Evolutionary conservation across 2,888 invertebrate species (phyloP), one percentile per base, ranked within the genome.

Genomic region (Pyrrhosoma nymphula): DNA sequence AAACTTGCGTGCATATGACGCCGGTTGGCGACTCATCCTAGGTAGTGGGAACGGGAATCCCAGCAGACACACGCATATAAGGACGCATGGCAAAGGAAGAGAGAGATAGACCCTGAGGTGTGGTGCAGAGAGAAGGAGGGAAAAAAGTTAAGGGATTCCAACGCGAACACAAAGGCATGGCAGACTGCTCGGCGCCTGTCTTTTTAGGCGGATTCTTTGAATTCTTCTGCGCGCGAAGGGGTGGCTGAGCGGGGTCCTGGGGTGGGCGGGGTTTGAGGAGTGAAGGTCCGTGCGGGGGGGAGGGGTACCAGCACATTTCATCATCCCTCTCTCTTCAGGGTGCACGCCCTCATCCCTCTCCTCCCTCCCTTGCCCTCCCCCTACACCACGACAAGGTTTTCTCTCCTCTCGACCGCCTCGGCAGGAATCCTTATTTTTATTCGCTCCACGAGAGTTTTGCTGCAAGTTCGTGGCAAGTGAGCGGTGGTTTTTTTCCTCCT

Each of bases 101-200:
- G 2, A 20, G 60, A 20, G 20, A 60, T 16, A 60, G 16, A 20
- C 60, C 18, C 60, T 20, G 60, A 60, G 12, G 1, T 8, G 60
- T 23, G 82, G 30, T 6, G 14, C n/a, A 69, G n/a, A 10, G 20
- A 69, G n/a, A 69, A 69, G n/a, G 14, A n/a, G 69, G 14, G 69
- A 69, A 23, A 56, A 16, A 60, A 60, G 20, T 60, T 3, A 60
- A 60, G 60, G 60, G 18, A 60, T 60, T 60, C 60, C 60, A 14
- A 12, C 60, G 20, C 69, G 14, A n/a, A 69, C 69, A n/a, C 69
- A 69, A n/a, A 69, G 69, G 69, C 26, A 69, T 69, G n/a, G 69
- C n/a, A n/a, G 69, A 69, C 26, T 69, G 69, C 69, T n/a, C n/a
- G 69, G 69, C 69, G 69, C n/a, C n/a, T 69, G 82, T 82, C 82